Conservation (phyloP, 1,140 invertebrate species). For the Oscheius sp. region DNA sequence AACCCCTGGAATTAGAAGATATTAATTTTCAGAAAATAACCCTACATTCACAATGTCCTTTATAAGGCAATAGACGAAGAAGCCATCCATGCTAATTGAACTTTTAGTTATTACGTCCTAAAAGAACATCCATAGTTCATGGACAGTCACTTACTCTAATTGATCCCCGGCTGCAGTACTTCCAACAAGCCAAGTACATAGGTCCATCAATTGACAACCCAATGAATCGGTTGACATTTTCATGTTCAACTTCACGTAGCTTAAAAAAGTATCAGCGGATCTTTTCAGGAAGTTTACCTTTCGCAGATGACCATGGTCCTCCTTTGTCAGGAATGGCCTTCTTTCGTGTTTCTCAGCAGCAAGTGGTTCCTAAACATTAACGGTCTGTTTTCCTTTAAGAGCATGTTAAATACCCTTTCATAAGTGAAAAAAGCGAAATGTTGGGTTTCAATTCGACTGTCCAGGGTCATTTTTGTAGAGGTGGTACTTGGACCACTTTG, state of each 20-base stretch:
- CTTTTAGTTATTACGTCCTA: conserved; percentile 35
- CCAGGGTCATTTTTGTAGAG: conserved; percentile 9
- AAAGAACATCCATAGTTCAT: not conserved
- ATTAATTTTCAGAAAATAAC: not conserved
- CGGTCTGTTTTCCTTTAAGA: not conserved
- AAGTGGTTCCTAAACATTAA: not conserved
- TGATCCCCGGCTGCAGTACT: conserved; percentile 39
- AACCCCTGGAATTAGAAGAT: conserved; percentile 34
- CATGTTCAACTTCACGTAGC: conserved; percentile 51
- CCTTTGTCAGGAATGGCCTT: not conserved
- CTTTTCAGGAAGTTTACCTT: not conserved
- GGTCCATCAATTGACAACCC: conserved; percentile 52
- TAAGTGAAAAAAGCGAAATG: conserved; percentile 6
- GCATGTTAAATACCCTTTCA: conserved; percentile 2
- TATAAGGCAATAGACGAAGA: conserved; percentile 39
- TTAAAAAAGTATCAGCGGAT: conserved; percentile 42
- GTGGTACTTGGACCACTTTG: conserved; percentile 9
- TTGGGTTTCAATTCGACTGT: not conserved
- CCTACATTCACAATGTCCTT: conserved; percentile 36
- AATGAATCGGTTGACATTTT: conserved; percentile 53
- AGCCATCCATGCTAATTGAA: conserved; percentile 39
- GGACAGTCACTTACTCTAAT: conserved; percentile 1
- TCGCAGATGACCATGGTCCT: not conserved
- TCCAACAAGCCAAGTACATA: conserved; percentile 38
- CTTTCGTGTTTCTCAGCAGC: conserved; percentile 11